Base-by-base conservation (phyloP, 2,797 vertebrate species). In the Myotis myotis region DNA sequence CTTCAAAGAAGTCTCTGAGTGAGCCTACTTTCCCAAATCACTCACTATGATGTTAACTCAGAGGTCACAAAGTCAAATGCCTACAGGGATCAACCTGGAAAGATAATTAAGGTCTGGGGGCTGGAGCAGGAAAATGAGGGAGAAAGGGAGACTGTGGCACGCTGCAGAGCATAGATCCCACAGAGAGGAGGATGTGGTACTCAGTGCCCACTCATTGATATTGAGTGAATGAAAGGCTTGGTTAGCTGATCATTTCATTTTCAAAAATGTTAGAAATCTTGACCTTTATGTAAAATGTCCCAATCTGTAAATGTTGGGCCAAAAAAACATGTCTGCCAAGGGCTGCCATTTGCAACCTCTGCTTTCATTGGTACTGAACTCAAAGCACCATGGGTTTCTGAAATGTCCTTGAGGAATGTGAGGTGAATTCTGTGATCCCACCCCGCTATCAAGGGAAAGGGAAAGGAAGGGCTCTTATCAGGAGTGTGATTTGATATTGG, bases 281-380 rank as follows among this genome's bases (percentile, higher is more conserved):
- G 55, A 82, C 72, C 57, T 87, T 87, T 91, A 36, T n/a, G 47
- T 82, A 72, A 95, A 95, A 72, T 78, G 36, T 70, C n/a, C n/a
- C n/a, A 12, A 36, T 57, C 64, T 92, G n/a, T 92, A 87, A 89
- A 75, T 28, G 33, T 44, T 79, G 68, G 33, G 64, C 10, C 30
- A 91, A 91, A 91, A 84, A 93, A 95, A 86, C 36, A 13, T 7
- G 8, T 38, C 79, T 95, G 33, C 38, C 66, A 30, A 71, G 17
- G 30, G 60, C 53, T 72, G 33, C 68, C 70, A 47, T 87, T 75
- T 88, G 11, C 23, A 84, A 71, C 25, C 51, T 94, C 22, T 80
- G 68, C 15, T 55, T 6, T 62, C 57, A 47, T 6, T 93, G 71
- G 47, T 62, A 78, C 68, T 87, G 62, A 95, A 62, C 49, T 82